These are phyloP conservation scores for Tachina fera DNA, from an alignment of 2,888 invertebrate species.

Conservation along the genomic window DNA sequence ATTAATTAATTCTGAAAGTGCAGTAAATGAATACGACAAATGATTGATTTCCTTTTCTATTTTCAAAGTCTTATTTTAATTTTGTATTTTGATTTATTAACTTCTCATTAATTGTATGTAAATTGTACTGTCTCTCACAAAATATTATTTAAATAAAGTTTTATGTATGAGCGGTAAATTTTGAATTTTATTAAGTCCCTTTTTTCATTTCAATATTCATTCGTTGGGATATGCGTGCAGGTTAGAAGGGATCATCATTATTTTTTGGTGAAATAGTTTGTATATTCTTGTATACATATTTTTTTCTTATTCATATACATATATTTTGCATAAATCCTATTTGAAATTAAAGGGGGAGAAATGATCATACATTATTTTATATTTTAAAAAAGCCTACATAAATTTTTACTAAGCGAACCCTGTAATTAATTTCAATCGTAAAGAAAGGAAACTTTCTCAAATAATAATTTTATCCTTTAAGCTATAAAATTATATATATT, in stretches of 20 bases:
- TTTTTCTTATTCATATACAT: constrained; percentile 14
- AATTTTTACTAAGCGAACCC: constrained; percentile 80
- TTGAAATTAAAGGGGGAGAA: background rate
- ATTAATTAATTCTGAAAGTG: constrained; percentile 35
- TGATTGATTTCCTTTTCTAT: constrained; percentile 35
- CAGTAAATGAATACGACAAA: constrained; percentile 54
- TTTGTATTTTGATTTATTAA: constrained; percentile 53
- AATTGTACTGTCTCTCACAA: constrained; percentile 53
- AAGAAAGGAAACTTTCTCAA: constrained; percentile 46
- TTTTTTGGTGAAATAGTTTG: constrained; percentile 16
- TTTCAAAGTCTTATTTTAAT: constrained; percentile 13
- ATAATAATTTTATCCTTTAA: background rate
- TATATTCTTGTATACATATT: background rate
- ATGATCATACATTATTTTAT: constrained; percentile 18
- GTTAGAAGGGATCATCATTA: constrained; percentile 20
- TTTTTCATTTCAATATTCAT: constrained; percentile 63
- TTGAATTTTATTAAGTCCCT: constrained; percentile 49
- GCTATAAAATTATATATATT: background rate
- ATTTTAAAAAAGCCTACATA: constrained; percentile 67
- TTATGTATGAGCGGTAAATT: constrained; percentile 19
- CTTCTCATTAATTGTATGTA: constrained; percentile 31
- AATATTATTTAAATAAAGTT: constrained; percentile 19
- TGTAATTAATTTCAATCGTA: constrained; percentile 75
- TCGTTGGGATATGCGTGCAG: constrained; percentile 80
- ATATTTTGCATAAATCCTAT: constrained; percentile 23